Conservation (phyloP, 2,113 vertebrate genomes). For the Pseudonaja textilis region DNA sequence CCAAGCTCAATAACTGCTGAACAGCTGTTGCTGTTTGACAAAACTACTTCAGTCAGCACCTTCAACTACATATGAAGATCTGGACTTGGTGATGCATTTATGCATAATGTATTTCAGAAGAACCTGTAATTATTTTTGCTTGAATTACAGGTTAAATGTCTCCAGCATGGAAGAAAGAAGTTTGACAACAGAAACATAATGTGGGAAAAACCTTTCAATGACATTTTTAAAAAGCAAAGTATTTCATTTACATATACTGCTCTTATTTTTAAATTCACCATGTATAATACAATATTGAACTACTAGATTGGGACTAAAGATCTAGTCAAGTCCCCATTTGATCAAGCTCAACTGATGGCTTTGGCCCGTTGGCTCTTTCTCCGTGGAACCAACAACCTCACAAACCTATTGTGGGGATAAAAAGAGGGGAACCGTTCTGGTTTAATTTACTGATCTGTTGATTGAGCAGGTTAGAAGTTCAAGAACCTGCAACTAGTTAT, state of each 20-base stretch:
- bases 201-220: constrained; percentile 15
- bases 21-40: constrained; percentile 60
- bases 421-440: not conserved
- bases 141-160: constrained; percentile 39
- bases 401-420: not conserved
- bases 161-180: not conserved
- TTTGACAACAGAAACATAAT: not conserved
- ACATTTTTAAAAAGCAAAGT: not conserved
- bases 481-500: not conserved
- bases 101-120: constrained; percentile 41
- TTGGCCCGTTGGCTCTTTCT: not conserved
- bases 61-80: constrained; percentile 44
- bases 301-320: not conserved
- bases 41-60: constrained; percentile 64
- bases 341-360: not conserved
- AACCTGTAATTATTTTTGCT: constrained; percentile 42
- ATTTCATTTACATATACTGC: not conserved
- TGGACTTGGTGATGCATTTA: constrained; percentile 49
- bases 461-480: not conserved
- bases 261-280: not conserved
- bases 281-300: not conserved
- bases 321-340: not conserved
- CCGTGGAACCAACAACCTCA: not conserved
- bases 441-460: not conserved
- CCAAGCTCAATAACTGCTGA: constrained; percentile 55